Conservation (phyloP, 2,888 invertebrate species). For the Osmoderma eremita region DNA sequence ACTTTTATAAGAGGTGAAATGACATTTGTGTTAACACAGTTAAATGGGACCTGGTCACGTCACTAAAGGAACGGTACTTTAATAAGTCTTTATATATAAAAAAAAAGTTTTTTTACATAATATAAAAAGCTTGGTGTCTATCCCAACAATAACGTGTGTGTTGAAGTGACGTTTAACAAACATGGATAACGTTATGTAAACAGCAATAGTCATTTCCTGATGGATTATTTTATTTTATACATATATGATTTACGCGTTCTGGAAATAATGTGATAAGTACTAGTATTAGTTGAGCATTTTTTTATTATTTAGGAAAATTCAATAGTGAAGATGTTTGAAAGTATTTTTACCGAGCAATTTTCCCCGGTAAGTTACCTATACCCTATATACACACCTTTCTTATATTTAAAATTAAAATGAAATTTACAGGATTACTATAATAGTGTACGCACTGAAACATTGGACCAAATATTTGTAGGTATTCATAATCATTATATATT, state of each 20-base stretch:
- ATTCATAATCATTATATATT: slow-evolving; percentile 16
- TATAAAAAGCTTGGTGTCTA: no score
- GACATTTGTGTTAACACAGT: no score
- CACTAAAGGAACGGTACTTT: no score
- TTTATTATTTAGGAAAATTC: background rate
- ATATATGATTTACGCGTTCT: no score
- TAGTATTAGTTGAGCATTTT: no score
- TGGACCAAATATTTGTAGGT: slow-evolving; percentile 38
- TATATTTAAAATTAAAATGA: slow-evolving; percentile 1
- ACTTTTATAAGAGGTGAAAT: no score
- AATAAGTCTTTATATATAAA: no score
- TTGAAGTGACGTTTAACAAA: background rate
- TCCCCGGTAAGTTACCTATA: slow-evolving; percentile 34
- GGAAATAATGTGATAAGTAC: no score
- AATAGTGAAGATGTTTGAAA: slow-evolving; percentile 24
- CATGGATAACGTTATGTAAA: slow-evolving; percentile 32
- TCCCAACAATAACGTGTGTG: no score
- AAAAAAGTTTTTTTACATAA: no score
- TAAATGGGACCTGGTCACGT: no score
- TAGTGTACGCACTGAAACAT: slow-evolving; percentile 19
- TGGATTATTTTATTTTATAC: background rate
- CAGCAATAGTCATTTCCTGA: slow-evolving; percentile 27
- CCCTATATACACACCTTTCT: no score
- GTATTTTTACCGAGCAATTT: slow-evolving; percentile 36
- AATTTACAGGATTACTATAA: slow-evolving; percentile 24